Evolutionary conservation across 1,140 invertebrate genomes (phyloP).

Genomic region (Bombus turneri): DNA sequence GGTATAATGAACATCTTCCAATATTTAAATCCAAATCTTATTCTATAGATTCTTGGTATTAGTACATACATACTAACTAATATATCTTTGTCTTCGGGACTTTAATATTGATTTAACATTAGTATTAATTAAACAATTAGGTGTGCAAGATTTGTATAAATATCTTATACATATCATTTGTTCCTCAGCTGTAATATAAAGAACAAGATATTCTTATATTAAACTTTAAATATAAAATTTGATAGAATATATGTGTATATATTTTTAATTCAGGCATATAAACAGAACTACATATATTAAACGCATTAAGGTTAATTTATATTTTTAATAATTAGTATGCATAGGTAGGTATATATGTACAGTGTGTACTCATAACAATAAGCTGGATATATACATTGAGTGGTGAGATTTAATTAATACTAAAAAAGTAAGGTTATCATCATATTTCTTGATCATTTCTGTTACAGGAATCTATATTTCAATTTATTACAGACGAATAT

Average conservation of each 20-base stretch:
- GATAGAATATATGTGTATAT: background rate
- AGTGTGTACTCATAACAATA: too few relatives aligned
- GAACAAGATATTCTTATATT: background rate
- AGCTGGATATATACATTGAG: too few relatives aligned
- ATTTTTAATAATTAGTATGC: background rate
- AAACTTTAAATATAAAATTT: background rate
- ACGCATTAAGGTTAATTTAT: background rate
- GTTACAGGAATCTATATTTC: too few relatives aligned
- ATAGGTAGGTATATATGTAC: background rate
- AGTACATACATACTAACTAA: slow-evolving; percentile 56
- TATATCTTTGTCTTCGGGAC: background rate
- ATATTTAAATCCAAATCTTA: slow-evolving; percentile 75
- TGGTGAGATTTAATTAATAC: background rate
- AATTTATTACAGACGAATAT: background rate
- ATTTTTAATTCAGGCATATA: background rate
- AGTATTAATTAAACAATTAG: background rate
- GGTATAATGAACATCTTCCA: slow-evolving; percentile 64
- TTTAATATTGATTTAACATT: background rate
- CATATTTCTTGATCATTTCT: background rate
- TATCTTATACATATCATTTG: background rate
- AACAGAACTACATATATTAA: background rate
- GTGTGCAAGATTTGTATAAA: background rate
- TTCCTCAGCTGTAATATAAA: slow-evolving; percentile 27
- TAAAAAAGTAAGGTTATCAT: background rate
- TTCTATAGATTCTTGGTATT: slow-evolving; percentile 58